phyloP scores from a whole-genome alignment of 2,113 vertebrate species.

The Neolamprologus sp. region DNA sequence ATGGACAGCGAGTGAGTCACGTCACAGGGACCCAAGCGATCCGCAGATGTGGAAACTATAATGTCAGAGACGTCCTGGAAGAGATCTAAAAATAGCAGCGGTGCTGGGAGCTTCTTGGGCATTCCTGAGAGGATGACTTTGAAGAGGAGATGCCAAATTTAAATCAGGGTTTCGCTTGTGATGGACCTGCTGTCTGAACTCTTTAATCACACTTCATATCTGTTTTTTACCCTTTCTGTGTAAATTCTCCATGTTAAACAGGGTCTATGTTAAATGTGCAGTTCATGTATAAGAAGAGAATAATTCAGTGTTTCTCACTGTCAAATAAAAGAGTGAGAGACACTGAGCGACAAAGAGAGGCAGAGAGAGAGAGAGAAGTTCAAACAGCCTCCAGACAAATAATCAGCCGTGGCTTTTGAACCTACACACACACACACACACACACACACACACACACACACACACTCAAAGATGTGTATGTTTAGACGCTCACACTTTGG shows the following conservation, averaged over 20 bases:
- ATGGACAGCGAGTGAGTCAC: neutral
- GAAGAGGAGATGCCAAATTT: neutral
- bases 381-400: neutral
- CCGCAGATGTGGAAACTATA: accelerated
- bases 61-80: neutral
- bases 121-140: neutral
- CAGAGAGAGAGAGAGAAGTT: neutral
- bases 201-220: neutral
- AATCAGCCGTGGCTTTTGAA: neutral
- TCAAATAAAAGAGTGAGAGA: neutral
- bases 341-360: neutral
- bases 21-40: accelerated
- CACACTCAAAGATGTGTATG: neutral
- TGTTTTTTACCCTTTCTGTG: neutral
- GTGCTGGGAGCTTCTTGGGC: neutral
- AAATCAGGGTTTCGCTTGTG: neutral
- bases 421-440: neutral
- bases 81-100: neutral
- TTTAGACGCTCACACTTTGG: neutral
- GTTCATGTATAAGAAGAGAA: neutral
- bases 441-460: neutral
- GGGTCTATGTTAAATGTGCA: accelerated
- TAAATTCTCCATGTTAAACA: neutral
- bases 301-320: neutral
- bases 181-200: neutral